phyloP scores from a whole-genome alignment of 2,888 invertebrate genomes.

The Mystacides longicornis region DNA sequence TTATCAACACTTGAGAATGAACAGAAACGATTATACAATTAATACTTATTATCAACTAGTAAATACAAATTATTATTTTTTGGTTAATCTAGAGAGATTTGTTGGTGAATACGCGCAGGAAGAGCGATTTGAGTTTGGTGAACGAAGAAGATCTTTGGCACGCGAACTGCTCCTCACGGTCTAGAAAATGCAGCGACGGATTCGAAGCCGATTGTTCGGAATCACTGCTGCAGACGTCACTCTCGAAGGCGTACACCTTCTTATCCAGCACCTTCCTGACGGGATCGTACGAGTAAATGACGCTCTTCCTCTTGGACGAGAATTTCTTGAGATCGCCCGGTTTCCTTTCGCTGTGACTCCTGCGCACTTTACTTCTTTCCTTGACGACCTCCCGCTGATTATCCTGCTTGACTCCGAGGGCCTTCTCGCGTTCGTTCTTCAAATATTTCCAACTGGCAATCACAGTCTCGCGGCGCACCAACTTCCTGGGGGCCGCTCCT shows the following conservation, averaged over 20 bases:
- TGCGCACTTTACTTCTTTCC: constrained; percentile 6
- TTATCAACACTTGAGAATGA: no score
- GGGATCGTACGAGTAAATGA: constrained; percentile 23
- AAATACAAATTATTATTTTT: no score
- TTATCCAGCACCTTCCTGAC: constrained; percentile 17
- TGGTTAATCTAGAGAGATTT: constrained; percentile 15
- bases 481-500: constrained; percentile 30
- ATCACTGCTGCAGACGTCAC: background rate
- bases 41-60: no score
- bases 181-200: constrained; percentile 5
- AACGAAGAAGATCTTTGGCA: constrained; percentile 23
- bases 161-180: constrained; percentile 3
- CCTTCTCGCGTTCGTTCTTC: constrained; percentile 45
- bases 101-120: constrained; percentile 22
- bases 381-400: background rate
- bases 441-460: constrained; percentile 47
- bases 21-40: no score
- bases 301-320: constrained; percentile 23
- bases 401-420: constrained; percentile 32
- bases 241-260: constrained; percentile 18
- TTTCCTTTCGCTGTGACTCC: constrained; percentile 23
- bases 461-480: constrained; percentile 45
- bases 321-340: constrained; percentile 14
- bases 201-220: constrained; percentile 8
- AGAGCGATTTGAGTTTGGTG: constrained; percentile 21